Conservation (phyloP, 1,140 invertebrate species). For the Brachionus asplanchnoidis region DNA sequence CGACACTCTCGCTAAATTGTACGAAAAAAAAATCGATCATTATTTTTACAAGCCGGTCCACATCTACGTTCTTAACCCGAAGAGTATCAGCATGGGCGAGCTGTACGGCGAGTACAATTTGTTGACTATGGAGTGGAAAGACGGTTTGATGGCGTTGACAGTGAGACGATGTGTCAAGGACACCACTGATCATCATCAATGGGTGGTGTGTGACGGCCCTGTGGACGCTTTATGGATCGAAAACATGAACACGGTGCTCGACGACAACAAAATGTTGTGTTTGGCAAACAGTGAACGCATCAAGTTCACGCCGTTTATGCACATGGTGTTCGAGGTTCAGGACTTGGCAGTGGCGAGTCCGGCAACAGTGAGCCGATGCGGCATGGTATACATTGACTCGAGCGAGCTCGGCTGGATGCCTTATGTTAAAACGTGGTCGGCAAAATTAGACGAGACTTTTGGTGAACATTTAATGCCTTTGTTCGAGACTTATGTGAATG, state of each 20-base stretch:
- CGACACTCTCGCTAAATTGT: slow-evolving; percentile 49
- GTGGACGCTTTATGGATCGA: slow-evolving; percentile 59
- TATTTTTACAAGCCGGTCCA: slow-evolving; percentile 56
- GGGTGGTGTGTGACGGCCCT: slow-evolving; percentile 47
- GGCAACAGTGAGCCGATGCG: slow-evolving; percentile 57
- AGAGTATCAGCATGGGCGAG: slow-evolving; percentile 58
- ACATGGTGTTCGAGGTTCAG: slow-evolving; percentile 59
- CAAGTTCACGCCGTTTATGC: slow-evolving; percentile 57
- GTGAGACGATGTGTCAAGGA: slow-evolving; percentile 53
- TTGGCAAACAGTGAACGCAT: slow-evolving; percentile 58
- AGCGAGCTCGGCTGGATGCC: slow-evolving; percentile 57
- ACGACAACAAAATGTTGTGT: slow-evolving; percentile 62
- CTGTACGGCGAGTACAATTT: slow-evolving; percentile 57
- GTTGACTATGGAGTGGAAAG: slow-evolving; percentile 57
- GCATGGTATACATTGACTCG: slow-evolving; percentile 58
- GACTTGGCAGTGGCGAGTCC: slow-evolving; percentile 58
- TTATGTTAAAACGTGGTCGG: slow-evolving; percentile 54
- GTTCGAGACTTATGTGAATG: slow-evolving; percentile 64
- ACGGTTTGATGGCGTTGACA: slow-evolving; percentile 56
- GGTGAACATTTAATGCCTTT: slow-evolving; percentile 61
- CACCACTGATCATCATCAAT: slow-evolving; percentile 35
- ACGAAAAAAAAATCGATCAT: slow-evolving; percentile 46
- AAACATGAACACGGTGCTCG: slow-evolving; percentile 59
- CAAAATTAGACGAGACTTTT: slow-evolving; percentile 43
- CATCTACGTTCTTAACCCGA: slow-evolving; percentile 55